phyloP scores from a whole-genome alignment of 2,888 invertebrate genomes.

The Stenchaetothrips biformis region DNA sequence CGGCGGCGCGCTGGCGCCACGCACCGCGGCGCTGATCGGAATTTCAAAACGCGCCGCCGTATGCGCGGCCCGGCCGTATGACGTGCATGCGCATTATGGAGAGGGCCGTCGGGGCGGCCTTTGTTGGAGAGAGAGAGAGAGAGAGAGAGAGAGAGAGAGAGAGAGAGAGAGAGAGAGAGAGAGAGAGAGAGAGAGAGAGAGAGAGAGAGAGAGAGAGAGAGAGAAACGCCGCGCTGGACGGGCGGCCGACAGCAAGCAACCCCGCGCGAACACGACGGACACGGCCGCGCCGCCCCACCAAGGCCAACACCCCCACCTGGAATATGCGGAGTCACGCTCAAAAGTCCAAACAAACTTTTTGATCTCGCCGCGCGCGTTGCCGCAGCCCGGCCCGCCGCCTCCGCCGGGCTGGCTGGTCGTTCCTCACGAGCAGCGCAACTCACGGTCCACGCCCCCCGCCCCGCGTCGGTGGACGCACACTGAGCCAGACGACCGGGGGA shows the following conservation, averaged over 20 bases:
- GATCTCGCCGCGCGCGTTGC: conserved; percentile 3
- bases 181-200: no score
- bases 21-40: neutral
- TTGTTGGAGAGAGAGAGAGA: neutral
- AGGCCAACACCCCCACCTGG: neutral
- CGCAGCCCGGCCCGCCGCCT: neutral
- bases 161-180: neutral
- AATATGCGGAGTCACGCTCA: conserved; percentile 18
- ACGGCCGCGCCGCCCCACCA: neutral
- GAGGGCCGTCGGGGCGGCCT: neutral
- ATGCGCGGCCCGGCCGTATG: neutral
- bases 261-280: neutral
- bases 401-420: neutral
- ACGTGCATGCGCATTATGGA: neutral
- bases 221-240: neutral
- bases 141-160: no score
- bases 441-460: neutral
- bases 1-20: no score
- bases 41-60: neutral
- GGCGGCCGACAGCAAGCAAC: neutral
- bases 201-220: neutral
- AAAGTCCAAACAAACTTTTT: conserved; percentile 25
- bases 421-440: no score
- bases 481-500: neutral
- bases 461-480: neutral